Evolutionary conservation across 2,888 invertebrate genomes (phyloP).

Genomic region (Tuta absoluta): DNA sequence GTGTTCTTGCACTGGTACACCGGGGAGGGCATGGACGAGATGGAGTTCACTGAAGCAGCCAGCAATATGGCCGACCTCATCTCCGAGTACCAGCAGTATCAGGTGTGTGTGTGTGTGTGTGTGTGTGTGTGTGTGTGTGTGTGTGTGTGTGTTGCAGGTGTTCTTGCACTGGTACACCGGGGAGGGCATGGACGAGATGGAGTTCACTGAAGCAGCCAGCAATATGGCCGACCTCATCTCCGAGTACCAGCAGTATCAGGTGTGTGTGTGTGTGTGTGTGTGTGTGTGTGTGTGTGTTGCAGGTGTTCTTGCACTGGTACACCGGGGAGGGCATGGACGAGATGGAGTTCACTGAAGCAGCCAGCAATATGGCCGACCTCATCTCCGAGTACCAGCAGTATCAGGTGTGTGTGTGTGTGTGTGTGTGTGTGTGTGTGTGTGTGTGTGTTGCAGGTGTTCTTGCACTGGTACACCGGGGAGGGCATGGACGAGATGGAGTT

Average conservation of each 20-base stretch:
- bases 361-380: conserved; percentile 85
- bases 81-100: too few relatives aligned
- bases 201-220: conserved; percentile 93
- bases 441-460: conserved; percentile 83
- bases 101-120: too few relatives aligned
- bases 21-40: conserved; percentile 95
- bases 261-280: too few relatives aligned
- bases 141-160: too few relatives aligned
- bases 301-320: conserved; percentile 94
- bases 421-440: too few relatives aligned
- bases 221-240: conserved; percentile 94
- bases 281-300: conserved; percentile 76
- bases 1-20: conserved; percentile 96
- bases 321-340: conserved; percentile 96
- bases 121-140: too few relatives aligned
- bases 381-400: too few relatives aligned
- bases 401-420: too few relatives aligned
- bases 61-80: conserved; percentile 84
- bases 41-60: conserved; percentile 96
- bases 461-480: conserved; percentile 96
- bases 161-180: conserved; percentile 96
- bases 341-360: conserved; percentile 96
- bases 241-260: too few relatives aligned
- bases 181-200: conserved; percentile 96
- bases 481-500: conserved; percentile 97